These are phyloP conservation scores for Drosophila tani DNA, from an alignment of 1,140 invertebrate genomes.

Conservation along the genomic window DNA sequence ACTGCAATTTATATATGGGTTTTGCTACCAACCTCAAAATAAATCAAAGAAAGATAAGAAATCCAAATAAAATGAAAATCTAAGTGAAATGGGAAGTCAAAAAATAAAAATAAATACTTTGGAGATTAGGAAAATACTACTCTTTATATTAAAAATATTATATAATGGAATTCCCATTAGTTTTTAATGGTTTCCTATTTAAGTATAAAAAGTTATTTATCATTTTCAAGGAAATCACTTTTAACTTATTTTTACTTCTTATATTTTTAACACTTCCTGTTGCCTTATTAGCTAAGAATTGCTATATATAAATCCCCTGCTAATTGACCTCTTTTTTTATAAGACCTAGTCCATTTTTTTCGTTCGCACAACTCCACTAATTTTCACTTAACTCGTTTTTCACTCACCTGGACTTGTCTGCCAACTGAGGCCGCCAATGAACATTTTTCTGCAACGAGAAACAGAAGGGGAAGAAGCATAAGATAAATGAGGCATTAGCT, in stretches of 20 bases:
- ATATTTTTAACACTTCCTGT: slow-evolving; percentile 9
- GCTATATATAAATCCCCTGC: slow-evolving; percentile 29
- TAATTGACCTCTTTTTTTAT: slow-evolving; percentile 51
- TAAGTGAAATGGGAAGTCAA: not conserved
- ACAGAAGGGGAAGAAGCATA: slow-evolving; percentile 80
- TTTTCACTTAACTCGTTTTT: slow-evolving; percentile 50
- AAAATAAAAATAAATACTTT: not conserved
- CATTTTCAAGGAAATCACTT: not conserved
- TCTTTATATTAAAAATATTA: no score
- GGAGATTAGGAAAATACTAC: not conserved
- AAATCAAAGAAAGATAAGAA: not conserved
- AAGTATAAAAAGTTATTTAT: no score
- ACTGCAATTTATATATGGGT: not conserved
- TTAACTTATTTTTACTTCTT: not conserved
- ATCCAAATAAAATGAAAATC: not conserved
- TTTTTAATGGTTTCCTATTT: no score
- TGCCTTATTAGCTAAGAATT: slow-evolving; percentile 47
- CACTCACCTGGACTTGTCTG: slow-evolving; percentile 99
- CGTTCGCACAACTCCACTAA: slow-evolving; percentile 53
- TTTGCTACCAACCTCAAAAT: not conserved
- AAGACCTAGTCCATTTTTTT: slow-evolving; percentile 18
- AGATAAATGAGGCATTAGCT: slow-evolving; percentile 58
- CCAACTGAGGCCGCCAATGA: slow-evolving; percentile 99
- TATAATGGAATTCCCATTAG: not conserved
- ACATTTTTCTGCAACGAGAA: slow-evolving; percentile 98